A percentile compares a stretch with the other conserved stretches of the same genome.
phyloP scores from a whole-genome alignment of 2,888 invertebrate species.

The Prosopocoilus inquinatus region DNA sequence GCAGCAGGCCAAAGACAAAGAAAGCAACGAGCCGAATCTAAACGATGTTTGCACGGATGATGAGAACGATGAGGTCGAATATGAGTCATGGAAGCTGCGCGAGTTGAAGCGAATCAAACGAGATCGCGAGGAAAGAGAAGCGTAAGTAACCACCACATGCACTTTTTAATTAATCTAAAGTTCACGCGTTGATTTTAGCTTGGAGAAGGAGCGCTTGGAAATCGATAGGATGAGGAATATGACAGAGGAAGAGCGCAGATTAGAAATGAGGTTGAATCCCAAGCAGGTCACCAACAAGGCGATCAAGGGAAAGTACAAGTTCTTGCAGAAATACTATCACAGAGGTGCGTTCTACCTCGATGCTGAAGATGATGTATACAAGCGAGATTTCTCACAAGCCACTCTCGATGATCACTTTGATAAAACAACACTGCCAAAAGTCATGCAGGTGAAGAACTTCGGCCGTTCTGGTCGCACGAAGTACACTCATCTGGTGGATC shows the following conservation, averaged over 20 bases:
- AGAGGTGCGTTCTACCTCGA: conserved; percentile 98
- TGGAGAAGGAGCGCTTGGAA: conserved; percentile 84
- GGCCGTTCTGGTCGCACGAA: conserved; percentile 98
- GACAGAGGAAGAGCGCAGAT: conserved; percentile 94
- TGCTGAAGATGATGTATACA: conserved; percentile 85
- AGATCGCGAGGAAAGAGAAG: conserved; percentile 92
- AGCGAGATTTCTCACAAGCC: conserved; percentile 91
- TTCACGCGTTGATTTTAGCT: conserved; percentile 52
- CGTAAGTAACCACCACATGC: conserved; percentile 58
- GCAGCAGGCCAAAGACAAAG: conserved; percentile 60
- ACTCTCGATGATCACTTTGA: conserved; percentile 99
- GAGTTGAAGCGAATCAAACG: conserved; percentile 95
- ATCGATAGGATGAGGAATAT: conserved; percentile 88
- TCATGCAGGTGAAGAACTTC: conserved; percentile 99
- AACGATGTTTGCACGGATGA: conserved; percentile 90
- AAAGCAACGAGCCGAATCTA: conserved; percentile 73
- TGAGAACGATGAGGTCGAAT: conserved; percentile 94
- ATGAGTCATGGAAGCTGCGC: conserved; percentile 96
- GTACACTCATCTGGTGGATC: conserved; percentile 98
- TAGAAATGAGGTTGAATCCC: conserved; percentile 87
- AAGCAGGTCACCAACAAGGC: conserved; percentile 92
- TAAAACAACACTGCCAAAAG: conserved; percentile 97
- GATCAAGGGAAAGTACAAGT: conserved; percentile 97
- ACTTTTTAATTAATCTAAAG: background rate
- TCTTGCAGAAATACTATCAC: conserved; percentile 99